phyloP scores from a whole-genome alignment of 2,113 vertebrate genomes.

The Sphaerodactylus townsendi region DNA sequence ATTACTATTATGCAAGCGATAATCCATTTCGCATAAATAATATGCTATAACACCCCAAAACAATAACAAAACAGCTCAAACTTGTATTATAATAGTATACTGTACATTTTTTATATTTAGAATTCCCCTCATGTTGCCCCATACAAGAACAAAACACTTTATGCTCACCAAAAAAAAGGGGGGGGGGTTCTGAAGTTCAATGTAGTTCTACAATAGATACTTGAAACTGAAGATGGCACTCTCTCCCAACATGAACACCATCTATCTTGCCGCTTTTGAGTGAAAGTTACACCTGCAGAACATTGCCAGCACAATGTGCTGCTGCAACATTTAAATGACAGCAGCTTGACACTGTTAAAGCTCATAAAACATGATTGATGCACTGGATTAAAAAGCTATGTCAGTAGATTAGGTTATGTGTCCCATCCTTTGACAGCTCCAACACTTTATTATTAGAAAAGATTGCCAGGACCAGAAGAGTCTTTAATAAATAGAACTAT shows the following conservation, averaged over 20 bases:
- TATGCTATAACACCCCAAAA: neutral
- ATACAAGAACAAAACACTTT: neutral
- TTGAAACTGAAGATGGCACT: slow-evolving; percentile 83
- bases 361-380: slow-evolving; percentile 80
- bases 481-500: slow-evolving; percentile 71
- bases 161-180: neutral
- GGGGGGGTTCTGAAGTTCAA: slow-evolving; percentile 8
- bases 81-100: neutral
- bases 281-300: slow-evolving; percentile 74
- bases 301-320: slow-evolving; percentile 67
- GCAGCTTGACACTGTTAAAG: slow-evolving; percentile 62
- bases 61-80: neutral
- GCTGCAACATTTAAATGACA: slow-evolving; percentile 58
- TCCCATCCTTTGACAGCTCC: slow-evolving; percentile 75
- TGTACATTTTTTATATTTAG: neutral
- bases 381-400: slow-evolving; percentile 69
- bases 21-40: slow-evolving; percentile 32
- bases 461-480: slow-evolving; percentile 53
- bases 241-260: slow-evolving; percentile 66
- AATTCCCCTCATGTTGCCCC: neutral
- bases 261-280: slow-evolving; percentile 44
- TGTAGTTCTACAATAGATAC: neutral
- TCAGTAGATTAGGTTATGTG: slow-evolving; percentile 78
- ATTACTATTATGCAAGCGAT: neutral
- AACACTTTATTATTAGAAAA: slow-evolving; percentile 79